phyloP scores from a whole-genome alignment of 2,888 invertebrate genomes.

The Agrochola lychnidis region DNA sequence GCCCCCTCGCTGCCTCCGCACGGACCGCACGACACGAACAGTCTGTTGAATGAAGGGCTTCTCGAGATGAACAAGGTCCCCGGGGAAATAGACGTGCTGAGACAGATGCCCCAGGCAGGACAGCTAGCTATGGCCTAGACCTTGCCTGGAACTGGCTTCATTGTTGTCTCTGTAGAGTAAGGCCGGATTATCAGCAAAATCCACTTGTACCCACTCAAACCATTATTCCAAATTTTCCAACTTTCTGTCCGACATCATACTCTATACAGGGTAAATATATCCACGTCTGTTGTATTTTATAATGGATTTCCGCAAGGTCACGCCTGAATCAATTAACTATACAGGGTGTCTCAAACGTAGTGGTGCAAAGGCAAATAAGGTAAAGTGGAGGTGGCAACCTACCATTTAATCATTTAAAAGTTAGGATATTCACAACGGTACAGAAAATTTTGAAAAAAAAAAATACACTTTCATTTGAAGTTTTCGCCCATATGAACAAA shows the following conservation, averaged over 20 bases:
- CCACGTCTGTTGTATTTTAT: no score
- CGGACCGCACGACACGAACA: background rate
- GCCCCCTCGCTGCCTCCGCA: background rate
- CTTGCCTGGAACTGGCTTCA: background rate
- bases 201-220: background rate
- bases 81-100: background rate
- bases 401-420: no score
- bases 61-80: background rate
- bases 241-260: background rate
- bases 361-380: no score
- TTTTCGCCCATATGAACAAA: no score
- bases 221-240: background rate
- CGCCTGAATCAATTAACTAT: no score
- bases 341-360: no score
- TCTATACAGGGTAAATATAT: no score
- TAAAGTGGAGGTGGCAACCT: no score
- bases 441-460: no score
- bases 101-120: background rate
- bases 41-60: constrained; percentile 23
- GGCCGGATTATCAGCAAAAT: background rate
- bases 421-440: no score
- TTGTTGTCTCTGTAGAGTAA: background rate
- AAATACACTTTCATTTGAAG: no score
- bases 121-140: background rate
- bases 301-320: no score